Base-by-base conservation (phyloP, 64 coral and sea anemone species). In the Pocillopora verrucosa region DNA sequence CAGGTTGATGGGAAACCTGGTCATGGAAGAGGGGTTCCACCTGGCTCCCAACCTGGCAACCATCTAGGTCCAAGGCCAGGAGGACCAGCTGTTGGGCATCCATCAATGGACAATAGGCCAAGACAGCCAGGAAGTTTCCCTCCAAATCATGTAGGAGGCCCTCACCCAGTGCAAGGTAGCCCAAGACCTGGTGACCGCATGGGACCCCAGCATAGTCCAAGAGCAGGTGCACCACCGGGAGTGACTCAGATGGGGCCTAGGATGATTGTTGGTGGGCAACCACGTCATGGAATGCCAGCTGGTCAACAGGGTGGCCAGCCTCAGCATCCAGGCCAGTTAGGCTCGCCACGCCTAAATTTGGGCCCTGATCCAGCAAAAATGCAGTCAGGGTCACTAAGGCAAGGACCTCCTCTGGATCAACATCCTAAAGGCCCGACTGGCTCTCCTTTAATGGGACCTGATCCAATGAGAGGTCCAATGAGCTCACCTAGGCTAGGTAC, bases 21-120 rank as follows among this genome's bases (percentile, higher is more conserved):
- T 69, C 25, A 70, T 84, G 89, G 89, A 5, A 91, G 89, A 81
- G 90, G 94, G 24, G 80, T 74, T 45, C 90, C 87, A 76, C 58
- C 68, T 37, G 72, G 74, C 25, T 22, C n/a, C 16, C 91, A 92
- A 62, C 81, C 67, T 76, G 75, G 61, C 19, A 84, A 72, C 62
- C 90, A 92, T 16, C 75, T 88, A 16, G 76, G 76, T 25, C 90
- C 63, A 12, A 80, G 76, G 30, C 76, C 80, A 17, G 75, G 90
- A 57, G 89, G 67, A 11, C 67, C 67, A 70, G 9, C 81, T 51
- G 24, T 51, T 84, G 82, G 36, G 25, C 65, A 37, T 37, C 16
- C 11, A 56, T 11, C 19, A 70, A 70, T 70, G 67, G 67, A 70
- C 22, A 70, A 70, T 24, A 65, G 82, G 22, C 64, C 82, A 85